Base-by-base conservation (phyloP, 2,888 invertebrate species). In the Andrena camellia region DNA sequence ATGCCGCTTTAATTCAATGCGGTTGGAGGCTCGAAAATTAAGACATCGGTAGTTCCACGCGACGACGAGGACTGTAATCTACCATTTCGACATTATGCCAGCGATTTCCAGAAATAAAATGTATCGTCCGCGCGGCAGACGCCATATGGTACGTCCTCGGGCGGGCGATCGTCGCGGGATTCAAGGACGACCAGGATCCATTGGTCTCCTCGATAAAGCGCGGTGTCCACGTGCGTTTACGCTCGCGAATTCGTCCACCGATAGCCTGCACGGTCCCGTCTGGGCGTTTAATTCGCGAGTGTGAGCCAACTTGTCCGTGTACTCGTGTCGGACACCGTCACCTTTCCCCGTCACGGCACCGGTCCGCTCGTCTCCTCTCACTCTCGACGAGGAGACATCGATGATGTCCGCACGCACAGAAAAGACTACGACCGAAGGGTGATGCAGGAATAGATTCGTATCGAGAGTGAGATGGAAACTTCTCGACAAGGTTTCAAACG, bases 351-450 rank as follows among this genome's bases (percentile, higher is more conserved):
- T 50, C 79, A 10, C 57, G 17, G 48, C 33, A 42, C 17, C 42
- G 42, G 17, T 42, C 23, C 10, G 82, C 85, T 73, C 83, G 83
- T 87, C 69, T 69, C 86, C 85, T 86, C 86, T 86, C 86, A 82
- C 87, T 86, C 85, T 87, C 78, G 71, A 57, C 70, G 60, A 63
- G 64, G 70, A 54, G 78, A 60, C 48, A 66, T 42, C 52, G 31
- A 64, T 57, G 73, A 82, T 63, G 52, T 60, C 81, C 72, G 68
- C 63, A 71, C 77, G 66, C 50, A 74, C 63, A 0, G 13, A 66
- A 42, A 20, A 42, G 68, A 60, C 52, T 54, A 20, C 35, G 35
- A 67, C 60, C 74, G 67, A 68, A 80, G 72, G 79, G 81, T 77
- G 77, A 79, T 77, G 74, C 74, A 63, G 59, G 48, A 79, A 67